Evolutionary conservation across 92 coral and sea anemone genomes (phyloP).

Genomic region (Porites divaricata): DNA sequence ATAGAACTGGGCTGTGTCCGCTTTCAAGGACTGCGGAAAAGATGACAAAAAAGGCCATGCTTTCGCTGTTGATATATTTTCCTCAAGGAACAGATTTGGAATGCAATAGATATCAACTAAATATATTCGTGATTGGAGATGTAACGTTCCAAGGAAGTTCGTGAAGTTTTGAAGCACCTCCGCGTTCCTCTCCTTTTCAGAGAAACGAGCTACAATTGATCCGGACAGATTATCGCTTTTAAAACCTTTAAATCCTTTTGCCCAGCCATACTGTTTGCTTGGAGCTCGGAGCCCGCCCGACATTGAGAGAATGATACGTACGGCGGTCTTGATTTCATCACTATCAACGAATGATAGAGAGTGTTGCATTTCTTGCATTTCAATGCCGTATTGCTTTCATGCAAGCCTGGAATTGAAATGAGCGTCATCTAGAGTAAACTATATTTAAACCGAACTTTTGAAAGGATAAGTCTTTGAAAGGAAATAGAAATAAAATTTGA

Average conservation of each 20-base stretch:
- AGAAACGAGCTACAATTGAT: constrained; percentile 27
- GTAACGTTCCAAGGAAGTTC: constrained; percentile 2
- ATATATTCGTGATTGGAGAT: constrained; percentile 8
- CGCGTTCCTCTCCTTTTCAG: constrained; percentile 6
- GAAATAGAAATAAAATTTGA: neutral
- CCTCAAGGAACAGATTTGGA: neutral
- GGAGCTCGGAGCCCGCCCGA: constrained; percentile 37
- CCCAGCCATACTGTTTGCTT: constrained; percentile 15
- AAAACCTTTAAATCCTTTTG: constrained; percentile 22
- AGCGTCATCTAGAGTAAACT: neutral
- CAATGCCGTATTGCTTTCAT: constrained; percentile 35
- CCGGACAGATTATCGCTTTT: constrained; percentile 6
- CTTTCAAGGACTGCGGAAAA: neutral
- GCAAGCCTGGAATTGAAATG: constrained; percentile 13
- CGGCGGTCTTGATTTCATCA: constrained; percentile 28
- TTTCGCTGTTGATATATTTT: neutral
- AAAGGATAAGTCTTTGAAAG: neutral
- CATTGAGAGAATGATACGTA: neutral
- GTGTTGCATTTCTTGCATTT: constrained; percentile 49
- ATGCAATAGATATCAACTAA: constrained; percentile 4
- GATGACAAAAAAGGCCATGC: constrained; percentile 16
- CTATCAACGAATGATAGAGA: constrained; percentile 38
- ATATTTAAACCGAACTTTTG: neutral
- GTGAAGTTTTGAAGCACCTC: constrained; percentile 7
- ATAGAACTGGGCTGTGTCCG: neutral